Base-by-base conservation (phyloP, 2,113 vertebrate species). In the Ictalurus punctatus region DNA sequence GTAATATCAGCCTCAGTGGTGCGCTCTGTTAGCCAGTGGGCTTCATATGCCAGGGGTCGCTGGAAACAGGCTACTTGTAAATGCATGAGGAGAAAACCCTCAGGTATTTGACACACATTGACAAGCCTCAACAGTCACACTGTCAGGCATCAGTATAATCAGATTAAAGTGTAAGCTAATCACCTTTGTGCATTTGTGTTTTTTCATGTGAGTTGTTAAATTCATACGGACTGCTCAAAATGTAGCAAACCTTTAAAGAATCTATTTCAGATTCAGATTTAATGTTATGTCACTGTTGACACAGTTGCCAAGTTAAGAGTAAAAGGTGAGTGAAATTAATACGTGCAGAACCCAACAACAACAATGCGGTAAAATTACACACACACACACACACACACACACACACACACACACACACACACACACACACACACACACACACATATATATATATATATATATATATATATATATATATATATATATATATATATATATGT, bases 11-110 rank as follows among this genome's bases (percentile, higher is more conserved):
- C 52, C 48, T 85, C 91, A n/a, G 88, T 69, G 44, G 86, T 65
- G 48, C 88, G 73, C 83, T 83, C 85, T 21, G 88, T 89, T 12
- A 88, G 85, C 48, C 83, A 87, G 3, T 93, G 92, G 93, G 85
- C 89, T 0, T 93, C 90, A 0, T 94, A 93, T 69, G 91, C 92
- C n/a, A 86, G 90, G 52, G 52, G 92, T 40, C 93, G 93, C 23
- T 92, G 94, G 94, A 94, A 86, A 58, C 90, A 90, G 8, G 90
- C 63, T 37, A 65, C 87, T 2, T 83, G 76, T 13, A 91, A 90
- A 78, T 74, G 82, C 65, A 30, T 58, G 12, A 90, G 78, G 34
- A 89, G 85, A 61, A 92, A 92, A 80, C 74, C 89, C 0, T 61
- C 78, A 86, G 95, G 95, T 94, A 89, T 44, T 21, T 16, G 37